Conservation (phyloP, 2,797 vertebrate species). For the Sebastes alutus region DNA sequence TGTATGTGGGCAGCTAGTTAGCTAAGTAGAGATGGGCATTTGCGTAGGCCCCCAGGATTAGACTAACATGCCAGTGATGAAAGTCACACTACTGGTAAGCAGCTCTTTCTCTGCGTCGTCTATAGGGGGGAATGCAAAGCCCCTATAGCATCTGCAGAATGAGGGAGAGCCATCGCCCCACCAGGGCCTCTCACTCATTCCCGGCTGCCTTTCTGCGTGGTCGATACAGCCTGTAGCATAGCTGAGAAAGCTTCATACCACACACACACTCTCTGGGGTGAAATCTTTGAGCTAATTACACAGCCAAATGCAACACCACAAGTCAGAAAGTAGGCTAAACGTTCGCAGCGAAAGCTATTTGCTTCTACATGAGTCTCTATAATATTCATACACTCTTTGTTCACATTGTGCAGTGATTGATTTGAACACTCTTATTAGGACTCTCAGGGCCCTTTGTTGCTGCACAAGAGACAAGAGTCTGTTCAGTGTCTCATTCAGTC, state of each 20-base stretch:
- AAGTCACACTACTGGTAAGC: slow-evolving; percentile 14
- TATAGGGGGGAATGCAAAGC: slow-evolving; percentile 36
- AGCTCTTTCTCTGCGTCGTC: slow-evolving; percentile 23
- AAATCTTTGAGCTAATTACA: slow-evolving; percentile 42
- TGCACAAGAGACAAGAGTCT: slow-evolving; percentile 12
- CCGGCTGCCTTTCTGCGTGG: slow-evolving; percentile 28
- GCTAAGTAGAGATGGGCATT: not conserved
- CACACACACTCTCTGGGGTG: slow-evolving; percentile 45
- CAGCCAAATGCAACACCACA: slow-evolving; percentile 44
- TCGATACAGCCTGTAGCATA: slow-evolving; percentile 39
- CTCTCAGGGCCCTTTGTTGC: not conserved
- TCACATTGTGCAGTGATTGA: not conserved
- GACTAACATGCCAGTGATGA: slow-evolving; percentile 23
- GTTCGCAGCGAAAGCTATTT: slow-evolving; percentile 18
- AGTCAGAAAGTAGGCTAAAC: slow-evolving; percentile 34
- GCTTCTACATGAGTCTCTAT: not conserved
- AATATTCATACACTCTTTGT: not conserved
- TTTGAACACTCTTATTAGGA: not conserved
- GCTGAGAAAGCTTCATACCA: slow-evolving; percentile 36
- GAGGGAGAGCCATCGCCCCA: slow-evolving; percentile 16
- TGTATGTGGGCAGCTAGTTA: not conserved
- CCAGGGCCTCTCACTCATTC: slow-evolving; percentile 53
- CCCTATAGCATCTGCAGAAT: slow-evolving; percentile 54
- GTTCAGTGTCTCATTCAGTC: slow-evolving; percentile 37
- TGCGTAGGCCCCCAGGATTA: not conserved